Conservation (phyloP, 2,113 vertebrate species). For the Pyrgilauda ruficollis region DNA sequence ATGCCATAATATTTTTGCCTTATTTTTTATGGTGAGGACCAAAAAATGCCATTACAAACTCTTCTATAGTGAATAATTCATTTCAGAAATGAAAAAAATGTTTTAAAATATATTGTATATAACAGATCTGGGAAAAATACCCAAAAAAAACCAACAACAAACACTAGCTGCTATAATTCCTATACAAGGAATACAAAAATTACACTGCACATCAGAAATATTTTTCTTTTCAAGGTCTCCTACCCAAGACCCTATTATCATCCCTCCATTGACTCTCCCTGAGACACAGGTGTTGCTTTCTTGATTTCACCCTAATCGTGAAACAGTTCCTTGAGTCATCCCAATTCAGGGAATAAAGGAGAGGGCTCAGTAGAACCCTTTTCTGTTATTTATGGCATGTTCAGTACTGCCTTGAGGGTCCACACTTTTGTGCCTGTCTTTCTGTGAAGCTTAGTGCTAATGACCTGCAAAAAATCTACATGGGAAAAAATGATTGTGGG, state of each 20-base stretch:
- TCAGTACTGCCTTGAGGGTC: not conserved
- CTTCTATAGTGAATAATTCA: slow-evolving; percentile 48
- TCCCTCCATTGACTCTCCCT: not conserved
- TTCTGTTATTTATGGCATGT: not conserved
- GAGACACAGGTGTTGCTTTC: not conserved
- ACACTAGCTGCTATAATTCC: not conserved
- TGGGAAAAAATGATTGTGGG: not conserved
- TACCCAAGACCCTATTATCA: not conserved
- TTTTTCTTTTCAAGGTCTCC: not conserved
- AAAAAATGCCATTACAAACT: slow-evolving; percentile 35
- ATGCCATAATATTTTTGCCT: slow-evolving; percentile 37
- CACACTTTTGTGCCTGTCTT: not conserved
- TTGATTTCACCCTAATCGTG: not conserved
- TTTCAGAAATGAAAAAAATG: slow-evolving; percentile 14
- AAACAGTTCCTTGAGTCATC: not conserved
- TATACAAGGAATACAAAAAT: not conserved
- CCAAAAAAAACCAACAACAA: too few species aligned
- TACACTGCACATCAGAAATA: not conserved
- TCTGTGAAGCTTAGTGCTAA: not conserved
- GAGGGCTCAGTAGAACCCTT: not conserved
- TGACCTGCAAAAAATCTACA: not conserved
- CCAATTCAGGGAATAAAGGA: not conserved
- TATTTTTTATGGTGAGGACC: not conserved
- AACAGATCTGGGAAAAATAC: not conserved
- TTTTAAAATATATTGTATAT: slow-evolving; percentile 25